A percentile compares a stretch with the other conserved stretches of the same genome.
These are phyloP conservation scores for Hydrocynus forskahlii DNA, from an alignment of 2,797 vertebrate genomes.

Conservation along the genomic window DNA sequence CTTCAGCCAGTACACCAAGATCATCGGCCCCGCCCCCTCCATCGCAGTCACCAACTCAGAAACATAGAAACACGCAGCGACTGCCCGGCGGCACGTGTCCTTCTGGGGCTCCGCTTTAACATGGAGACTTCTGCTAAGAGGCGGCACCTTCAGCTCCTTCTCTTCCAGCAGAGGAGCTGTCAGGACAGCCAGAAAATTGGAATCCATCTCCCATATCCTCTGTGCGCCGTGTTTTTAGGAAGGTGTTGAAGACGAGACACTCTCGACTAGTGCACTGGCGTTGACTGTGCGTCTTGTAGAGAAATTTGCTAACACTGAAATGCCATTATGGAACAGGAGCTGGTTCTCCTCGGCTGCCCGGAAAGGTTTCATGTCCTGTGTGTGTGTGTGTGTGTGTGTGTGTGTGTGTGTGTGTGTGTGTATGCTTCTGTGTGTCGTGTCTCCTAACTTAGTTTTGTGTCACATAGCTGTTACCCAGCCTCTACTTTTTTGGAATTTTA, in stretches of 20 bases:
- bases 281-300: constrained; percentile 32
- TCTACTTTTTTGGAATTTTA: constrained; percentile 34
- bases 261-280: constrained; percentile 13
- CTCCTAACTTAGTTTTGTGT: background rate
- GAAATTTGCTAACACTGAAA: constrained; percentile 28
- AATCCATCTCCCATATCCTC: constrained; percentile 31
- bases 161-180: constrained; percentile 9
- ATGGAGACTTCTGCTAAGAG: constrained; percentile 5
- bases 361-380: constrained; percentile 14
- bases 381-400: background rate
- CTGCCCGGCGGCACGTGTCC: background rate
- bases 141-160: constrained; percentile 16
- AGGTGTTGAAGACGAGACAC: constrained; percentile 24
- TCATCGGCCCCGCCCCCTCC: constrained; percentile 66
- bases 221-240: constrained; percentile 35
- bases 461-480: constrained; percentile 19
- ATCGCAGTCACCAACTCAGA: constrained; percentile 72
- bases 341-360: constrained; percentile 50
- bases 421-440: background rate
- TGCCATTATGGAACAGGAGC: constrained; percentile 51
- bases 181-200: constrained; percentile 8
- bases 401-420: background rate
- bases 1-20: constrained; percentile 85
- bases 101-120: constrained; percentile 1
- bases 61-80: constrained; percentile 72